Evolutionary conservation across 1,140 invertebrate genomes (phyloP).

Genomic region (Tribolium madens): DNA sequence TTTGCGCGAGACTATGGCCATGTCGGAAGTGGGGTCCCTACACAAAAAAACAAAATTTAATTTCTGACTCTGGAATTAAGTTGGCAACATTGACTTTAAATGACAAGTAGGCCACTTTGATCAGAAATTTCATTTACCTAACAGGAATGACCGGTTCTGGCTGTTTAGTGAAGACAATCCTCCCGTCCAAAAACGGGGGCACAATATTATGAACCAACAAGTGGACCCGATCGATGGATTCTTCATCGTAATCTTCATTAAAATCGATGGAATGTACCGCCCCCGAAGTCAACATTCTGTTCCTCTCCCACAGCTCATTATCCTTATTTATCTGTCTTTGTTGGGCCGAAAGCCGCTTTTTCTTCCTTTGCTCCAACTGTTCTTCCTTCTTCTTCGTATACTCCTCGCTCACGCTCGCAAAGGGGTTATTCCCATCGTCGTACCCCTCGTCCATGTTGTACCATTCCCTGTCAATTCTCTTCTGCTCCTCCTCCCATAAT

Average conservation of each 20-base stretch:
- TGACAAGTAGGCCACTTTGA: neutral
- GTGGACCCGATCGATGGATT: conserved; percentile 92
- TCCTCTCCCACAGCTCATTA: conserved; percentile 98
- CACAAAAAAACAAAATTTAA: conserved; percentile 43
- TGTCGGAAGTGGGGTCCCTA: conserved; percentile 96
- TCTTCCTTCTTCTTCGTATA: conserved; percentile 93
- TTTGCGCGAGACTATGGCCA: conserved; percentile 97
- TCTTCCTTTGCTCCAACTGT: conserved; percentile 89
- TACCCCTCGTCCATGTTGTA: conserved; percentile 95
- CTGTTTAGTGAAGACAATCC: conserved; percentile 99
- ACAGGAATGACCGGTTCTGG: conserved; percentile 95
- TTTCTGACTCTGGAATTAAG: too few relatives aligned
- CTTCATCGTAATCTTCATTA: conserved; percentile 95
- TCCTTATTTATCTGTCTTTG: conserved; percentile 96
- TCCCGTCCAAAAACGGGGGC: conserved; percentile 97
- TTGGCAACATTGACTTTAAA: too few relatives aligned
- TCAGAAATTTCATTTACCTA: conserved; percentile 66
- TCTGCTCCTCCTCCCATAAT: conserved; percentile 94
- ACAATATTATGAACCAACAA: conserved; percentile 98
- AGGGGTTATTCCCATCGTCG: conserved; percentile 94
- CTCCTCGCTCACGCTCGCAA: conserved; percentile 89
- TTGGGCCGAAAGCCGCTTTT: conserved; percentile 93
- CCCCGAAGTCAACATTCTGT: conserved; percentile 97
- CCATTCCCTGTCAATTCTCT: conserved; percentile 95
- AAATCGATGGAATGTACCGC: conserved; percentile 91